phyloP scores from a whole-genome alignment of 1,140 invertebrate genomes.

The Drosophila cardini region DNA sequence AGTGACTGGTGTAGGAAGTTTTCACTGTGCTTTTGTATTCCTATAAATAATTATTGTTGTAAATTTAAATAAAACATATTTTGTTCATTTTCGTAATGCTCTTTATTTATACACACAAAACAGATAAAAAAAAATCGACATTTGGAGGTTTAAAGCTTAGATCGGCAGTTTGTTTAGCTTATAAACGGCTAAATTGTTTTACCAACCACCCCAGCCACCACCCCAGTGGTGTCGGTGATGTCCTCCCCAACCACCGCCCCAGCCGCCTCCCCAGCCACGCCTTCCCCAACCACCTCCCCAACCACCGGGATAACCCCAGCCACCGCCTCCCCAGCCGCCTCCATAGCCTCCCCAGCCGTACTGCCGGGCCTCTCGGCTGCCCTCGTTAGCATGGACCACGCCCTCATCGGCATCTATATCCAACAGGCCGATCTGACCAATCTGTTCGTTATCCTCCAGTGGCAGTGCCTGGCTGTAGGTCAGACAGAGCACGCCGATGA shows the following conservation, averaged over 20 bases:
- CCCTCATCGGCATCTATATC: neutral
- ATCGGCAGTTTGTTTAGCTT: slow-evolving; percentile 1
- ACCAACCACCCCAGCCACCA: slow-evolving; percentile 17
- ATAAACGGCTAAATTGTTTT: neutral
- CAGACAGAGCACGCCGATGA: slow-evolving; percentile 42
- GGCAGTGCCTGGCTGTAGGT: slow-evolving; percentile 16
- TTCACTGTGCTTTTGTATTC: no score
- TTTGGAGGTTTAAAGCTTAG: neutral
- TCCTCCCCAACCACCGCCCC: slow-evolving; percentile 16
- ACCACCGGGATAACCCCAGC: neutral
- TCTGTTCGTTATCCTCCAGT: neutral
- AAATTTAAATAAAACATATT: neutral
- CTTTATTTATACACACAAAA: slow-evolving; percentile 35
- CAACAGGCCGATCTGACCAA: neutral
- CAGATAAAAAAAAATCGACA: neutral
- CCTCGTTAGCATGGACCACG: slow-evolving; percentile 3
- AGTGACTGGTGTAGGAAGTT: no score
- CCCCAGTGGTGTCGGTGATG: neutral
- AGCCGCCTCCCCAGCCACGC: slow-evolving; percentile 20
- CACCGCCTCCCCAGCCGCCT: slow-evolving; percentile 9
- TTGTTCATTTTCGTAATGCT: slow-evolving; percentile 16
- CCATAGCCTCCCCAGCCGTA: neutral
- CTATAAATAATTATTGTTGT: no score
- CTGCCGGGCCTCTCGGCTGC: slow-evolving; percentile 1
- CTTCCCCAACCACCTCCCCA: neutral